These are phyloP conservation scores for Ligdia adustata DNA, from an alignment of 2,888 invertebrate genomes.

Conservation along the genomic window DNA sequence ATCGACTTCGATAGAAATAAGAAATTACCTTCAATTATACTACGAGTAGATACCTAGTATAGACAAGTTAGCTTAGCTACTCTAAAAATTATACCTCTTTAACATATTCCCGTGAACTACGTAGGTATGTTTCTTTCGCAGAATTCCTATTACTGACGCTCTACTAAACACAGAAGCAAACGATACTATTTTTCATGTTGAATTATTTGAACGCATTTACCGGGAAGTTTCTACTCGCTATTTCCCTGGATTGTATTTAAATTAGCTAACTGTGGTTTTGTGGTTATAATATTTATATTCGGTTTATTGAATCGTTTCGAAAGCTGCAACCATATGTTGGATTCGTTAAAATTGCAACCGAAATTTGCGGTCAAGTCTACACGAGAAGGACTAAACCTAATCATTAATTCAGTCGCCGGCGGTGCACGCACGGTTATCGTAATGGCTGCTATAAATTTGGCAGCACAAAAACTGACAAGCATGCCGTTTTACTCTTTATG, in stretches of 20 bases:
- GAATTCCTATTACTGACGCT: conserved; percentile 7
- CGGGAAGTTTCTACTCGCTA: conserved; percentile 22
- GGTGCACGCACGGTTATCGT: conserved; percentile 50
- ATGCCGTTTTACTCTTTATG: conserved; percentile 70
- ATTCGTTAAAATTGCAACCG: conserved; percentile 32
- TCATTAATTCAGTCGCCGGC: conserved; percentile 47
- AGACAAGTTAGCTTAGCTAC: conserved; percentile 1
- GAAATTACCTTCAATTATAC: too few relatives aligned
- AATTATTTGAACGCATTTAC: conserved; percentile 26
- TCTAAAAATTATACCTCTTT: neutral
- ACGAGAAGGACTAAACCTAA: conserved; percentile 43
- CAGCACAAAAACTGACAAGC: conserved; percentile 58
- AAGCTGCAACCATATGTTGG: conserved; percentile 19
- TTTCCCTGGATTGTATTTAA: conserved; percentile 34
- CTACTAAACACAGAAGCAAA: conserved; percentile 17
- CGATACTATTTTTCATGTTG: conserved; percentile 20
- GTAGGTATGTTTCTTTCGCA: neutral
- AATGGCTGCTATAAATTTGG: conserved; percentile 55
- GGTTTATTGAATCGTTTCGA: conserved; percentile 22
- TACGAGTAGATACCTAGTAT: too few relatives aligned
- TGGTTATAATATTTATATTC: conserved; percentile 5
- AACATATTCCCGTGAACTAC: neutral
- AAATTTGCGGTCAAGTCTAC: conserved; percentile 35
- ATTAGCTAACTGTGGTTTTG: conserved; percentile 26
- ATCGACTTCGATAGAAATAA: neutral